Evolutionary conservation across 2,113 vertebrate species (phyloP).

Genomic region (Solea senegalensis): DNA sequence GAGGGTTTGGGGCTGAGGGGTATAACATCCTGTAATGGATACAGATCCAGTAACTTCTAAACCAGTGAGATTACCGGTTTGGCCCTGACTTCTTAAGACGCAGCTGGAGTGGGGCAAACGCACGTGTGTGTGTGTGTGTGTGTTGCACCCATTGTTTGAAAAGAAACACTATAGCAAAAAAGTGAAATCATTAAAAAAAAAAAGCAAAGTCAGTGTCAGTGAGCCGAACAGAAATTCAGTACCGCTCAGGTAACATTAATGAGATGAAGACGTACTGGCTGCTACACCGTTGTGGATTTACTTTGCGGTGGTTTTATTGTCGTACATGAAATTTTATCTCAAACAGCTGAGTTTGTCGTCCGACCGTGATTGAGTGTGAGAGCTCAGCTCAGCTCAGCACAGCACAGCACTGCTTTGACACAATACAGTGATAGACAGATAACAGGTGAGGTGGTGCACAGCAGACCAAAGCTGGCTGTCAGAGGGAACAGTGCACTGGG

Average conservation of each 20-base stretch:
- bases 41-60: slow-evolving; percentile 68
- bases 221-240: neutral
- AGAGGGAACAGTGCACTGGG: slow-evolving; percentile 45
- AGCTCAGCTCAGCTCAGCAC: neutral
- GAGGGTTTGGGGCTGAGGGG: slow-evolving; percentile 49
- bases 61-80: slow-evolving; percentile 69
- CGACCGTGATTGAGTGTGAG: neutral
- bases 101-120: slow-evolving; percentile 59
- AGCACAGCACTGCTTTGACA: slow-evolving; percentile 11
- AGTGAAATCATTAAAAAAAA: neutral
- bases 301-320: neutral
- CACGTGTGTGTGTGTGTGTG: slow-evolving; percentile 10
- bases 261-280: neutral
- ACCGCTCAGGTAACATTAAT: neutral
- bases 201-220: neutral
- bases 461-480: slow-evolving; percentile 55
- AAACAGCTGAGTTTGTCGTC: neutral
- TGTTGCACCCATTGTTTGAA: neutral
- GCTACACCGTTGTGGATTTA: neutral
- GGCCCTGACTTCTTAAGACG: slow-evolving; percentile 67
- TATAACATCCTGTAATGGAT: slow-evolving; percentile 74
- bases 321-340: neutral
- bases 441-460: slow-evolving; percentile 70
- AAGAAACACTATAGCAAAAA: neutral
- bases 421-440: slow-evolving; percentile 70